Evolutionary conservation across 2,888 invertebrate species (phyloP).

Genomic region (Aquatica leii): DNA sequence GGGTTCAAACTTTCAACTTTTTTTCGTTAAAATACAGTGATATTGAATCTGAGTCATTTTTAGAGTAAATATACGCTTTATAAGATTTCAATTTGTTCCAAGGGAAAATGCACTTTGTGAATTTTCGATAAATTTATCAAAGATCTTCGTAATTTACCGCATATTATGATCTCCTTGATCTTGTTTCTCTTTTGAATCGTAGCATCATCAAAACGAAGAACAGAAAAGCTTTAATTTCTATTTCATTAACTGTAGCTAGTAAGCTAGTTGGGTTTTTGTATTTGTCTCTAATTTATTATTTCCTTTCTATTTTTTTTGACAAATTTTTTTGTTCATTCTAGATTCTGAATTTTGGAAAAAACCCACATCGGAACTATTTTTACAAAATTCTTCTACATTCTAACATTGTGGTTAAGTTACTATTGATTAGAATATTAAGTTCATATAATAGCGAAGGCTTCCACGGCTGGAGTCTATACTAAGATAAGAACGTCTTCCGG

Average conservation of each 20-base stretch:
- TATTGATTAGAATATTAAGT: too few relatives aligned
- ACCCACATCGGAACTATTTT: too few relatives aligned
- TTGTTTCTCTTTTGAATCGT: constrained; percentile 3
- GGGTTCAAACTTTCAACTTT: neutral
- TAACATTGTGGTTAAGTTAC: too few relatives aligned
- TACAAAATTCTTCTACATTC: too few relatives aligned
- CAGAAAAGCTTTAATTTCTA: neutral
- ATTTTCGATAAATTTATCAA: neutral
- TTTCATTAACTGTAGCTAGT: neutral
- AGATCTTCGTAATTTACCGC: neutral
- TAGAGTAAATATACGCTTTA: neutral
- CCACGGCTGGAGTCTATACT: too few relatives aligned
- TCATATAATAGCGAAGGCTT: too few relatives aligned
- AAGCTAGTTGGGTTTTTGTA: neutral
- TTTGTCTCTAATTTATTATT: neutral
- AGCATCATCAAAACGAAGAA: neutral
- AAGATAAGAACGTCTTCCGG: too few relatives aligned
- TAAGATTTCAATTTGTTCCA: neutral
- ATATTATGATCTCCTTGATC: neutral
- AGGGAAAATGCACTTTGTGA: neutral
- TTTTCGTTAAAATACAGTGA: neutral
- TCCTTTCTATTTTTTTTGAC: too few relatives aligned
- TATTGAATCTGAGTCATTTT: too few relatives aligned
- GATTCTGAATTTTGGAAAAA: too few relatives aligned
- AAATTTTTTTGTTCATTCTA: too few relatives aligned